Conservation (phyloP, 2,113 vertebrate species). For the Calidris pygmaea region DNA sequence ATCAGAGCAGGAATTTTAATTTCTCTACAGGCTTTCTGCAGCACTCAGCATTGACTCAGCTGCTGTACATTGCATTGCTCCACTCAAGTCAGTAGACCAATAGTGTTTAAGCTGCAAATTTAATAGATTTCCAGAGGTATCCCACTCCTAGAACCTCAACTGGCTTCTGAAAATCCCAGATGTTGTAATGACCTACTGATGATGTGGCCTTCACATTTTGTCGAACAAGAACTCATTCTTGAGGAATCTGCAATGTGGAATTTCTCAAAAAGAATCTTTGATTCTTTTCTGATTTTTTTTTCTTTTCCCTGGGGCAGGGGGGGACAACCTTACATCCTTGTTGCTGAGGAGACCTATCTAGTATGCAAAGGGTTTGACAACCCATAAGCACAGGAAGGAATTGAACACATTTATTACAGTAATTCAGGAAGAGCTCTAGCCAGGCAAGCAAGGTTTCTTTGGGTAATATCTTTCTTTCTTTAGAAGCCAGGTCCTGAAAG, state of each 20-base stretch:
- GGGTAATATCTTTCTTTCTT: background rate
- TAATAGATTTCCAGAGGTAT: conserved; percentile 21
- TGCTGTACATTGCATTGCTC: conserved; percentile 29
- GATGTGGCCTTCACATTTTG: background rate
- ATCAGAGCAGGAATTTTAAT: conserved; percentile 57
- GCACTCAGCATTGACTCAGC: conserved; percentile 9
- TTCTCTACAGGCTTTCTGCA: conserved; percentile 28
- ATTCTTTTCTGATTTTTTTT: background rate
- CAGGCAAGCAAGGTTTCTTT: background rate
- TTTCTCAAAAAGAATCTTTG: background rate
- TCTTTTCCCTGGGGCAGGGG: fast-evolving
- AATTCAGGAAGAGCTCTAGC: background rate
- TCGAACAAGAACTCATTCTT: background rate
- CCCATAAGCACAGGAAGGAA: background rate
- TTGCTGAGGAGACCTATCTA: background rate
- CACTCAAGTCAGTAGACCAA: background rate
- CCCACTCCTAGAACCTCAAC: background rate
- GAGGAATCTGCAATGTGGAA: background rate
- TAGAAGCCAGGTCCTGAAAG: background rate
- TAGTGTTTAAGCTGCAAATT: conserved; percentile 1
- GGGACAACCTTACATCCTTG: background rate
- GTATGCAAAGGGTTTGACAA: background rate
- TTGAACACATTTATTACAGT: background rate
- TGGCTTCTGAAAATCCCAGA: background rate
- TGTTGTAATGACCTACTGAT: background rate